These are phyloP conservation scores for Balaeniceps rex DNA, from an alignment of 2,113 vertebrate species.

Conservation along the genomic window DNA sequence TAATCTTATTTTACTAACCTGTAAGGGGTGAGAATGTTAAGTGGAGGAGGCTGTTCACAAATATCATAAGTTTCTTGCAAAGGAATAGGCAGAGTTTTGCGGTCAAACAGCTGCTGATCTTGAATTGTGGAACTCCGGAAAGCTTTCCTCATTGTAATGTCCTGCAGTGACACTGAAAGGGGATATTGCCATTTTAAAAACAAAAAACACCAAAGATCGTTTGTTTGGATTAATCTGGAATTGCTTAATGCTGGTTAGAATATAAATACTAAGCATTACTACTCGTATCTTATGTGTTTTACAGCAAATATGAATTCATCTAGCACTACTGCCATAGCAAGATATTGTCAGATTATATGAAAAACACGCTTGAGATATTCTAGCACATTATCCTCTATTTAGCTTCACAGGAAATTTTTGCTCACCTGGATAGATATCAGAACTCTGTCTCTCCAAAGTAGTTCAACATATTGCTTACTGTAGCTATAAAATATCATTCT, in stretches of 20 bases:
- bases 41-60: conserved; percentile 94
- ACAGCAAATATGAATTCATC: background rate
- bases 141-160: conserved; percentile 98
- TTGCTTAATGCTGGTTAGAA: background rate
- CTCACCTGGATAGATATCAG: background rate
- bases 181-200: background rate
- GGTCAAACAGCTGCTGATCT: conserved; percentile 96
- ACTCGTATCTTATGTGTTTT: background rate
- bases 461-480: background rate
- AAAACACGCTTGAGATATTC: background rate
- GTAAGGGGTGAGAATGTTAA: conserved; percentile 95
- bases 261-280: background rate
- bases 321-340: background rate
- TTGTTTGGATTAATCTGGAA: background rate
- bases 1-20: conserved; percentile 76
- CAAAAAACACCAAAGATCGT: background rate
- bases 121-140: conserved; percentile 96
- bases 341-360: background rate
- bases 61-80: conserved; percentile 92
- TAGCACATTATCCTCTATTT: background rate
- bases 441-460: background rate
- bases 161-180: conserved; percentile 91
- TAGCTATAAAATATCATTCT: background rate
- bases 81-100: conserved; percentile 90
- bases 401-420: background rate